Evolutionary conservation across 2,888 invertebrate genomes (phyloP), one percentile per base, ranked within the genome.

Genomic region (Ochropleura plecta): DNA sequence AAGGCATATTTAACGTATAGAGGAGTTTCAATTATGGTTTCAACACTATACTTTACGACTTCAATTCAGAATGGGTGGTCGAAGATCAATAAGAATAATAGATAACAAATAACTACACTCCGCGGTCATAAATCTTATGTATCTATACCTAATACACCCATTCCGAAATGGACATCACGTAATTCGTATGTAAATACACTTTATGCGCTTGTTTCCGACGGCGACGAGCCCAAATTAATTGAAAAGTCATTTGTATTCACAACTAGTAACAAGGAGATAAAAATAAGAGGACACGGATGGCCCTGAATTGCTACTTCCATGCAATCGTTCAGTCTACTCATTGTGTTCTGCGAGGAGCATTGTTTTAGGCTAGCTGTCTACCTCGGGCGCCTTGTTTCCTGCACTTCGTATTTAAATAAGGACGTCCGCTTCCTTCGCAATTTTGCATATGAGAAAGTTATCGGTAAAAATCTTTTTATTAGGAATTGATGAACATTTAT

Each of bases 341-440:
- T 88, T 90, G 88, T 90, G 87, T 89, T 88, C 86, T 73, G 65
- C 72, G 59, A 74, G 85, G 79, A 83, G 88, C 88, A 94, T 94
- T 94, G 94, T 94, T 90, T 91, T 86, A 88, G 88, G 86, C 87
- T 89, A 83, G 10, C 73, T 83, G 88, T 86, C 90, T 90, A 88
- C 83, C 78, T 76, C 84, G 73, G 92, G 89, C 90, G 91, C 87
- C 92, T 84, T 85, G 90, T 93, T 95, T 95, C 94, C 94, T 94
- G 92, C 89, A 88, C 88, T 90, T 88, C 89, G 85, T 88, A 91
- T 88, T 86, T 79, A 86, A 83, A 88, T 90, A 90, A 94, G 96
- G 96, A 96, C 90, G 90, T 96, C 96, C 96, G 96, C 92, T 96
- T 96, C 96, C 96, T 95, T 89, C 84, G 85, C 85, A 85, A 44